Conservation (phyloP, 2,113 vertebrate species). For the Falco punctatus region DNA sequence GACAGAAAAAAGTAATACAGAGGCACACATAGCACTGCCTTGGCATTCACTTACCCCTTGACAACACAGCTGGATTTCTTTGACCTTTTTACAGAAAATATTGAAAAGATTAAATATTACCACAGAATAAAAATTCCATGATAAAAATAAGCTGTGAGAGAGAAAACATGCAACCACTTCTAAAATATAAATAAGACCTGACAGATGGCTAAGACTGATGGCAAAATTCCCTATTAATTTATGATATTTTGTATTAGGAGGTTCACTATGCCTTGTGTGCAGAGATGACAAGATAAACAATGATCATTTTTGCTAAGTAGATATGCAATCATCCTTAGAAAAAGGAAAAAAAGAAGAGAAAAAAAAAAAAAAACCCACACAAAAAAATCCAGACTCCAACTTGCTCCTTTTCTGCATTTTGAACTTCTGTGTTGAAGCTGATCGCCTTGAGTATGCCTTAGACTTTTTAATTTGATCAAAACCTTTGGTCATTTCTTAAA, state of each 20-base stretch:
- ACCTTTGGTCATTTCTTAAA: constrained; percentile 25
- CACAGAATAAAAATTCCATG: not conserved
- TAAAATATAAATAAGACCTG: not conserved
- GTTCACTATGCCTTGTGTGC: not conserved
- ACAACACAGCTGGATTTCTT: constrained; percentile 3
- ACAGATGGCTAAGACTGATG: not conserved
- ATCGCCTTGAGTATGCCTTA: not conserved
- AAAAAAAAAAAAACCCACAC: not conserved
- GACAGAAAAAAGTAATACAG: not conserved
- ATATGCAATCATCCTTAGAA: not conserved
- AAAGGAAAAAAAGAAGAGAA: not conserved
- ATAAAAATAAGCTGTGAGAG: not conserved
- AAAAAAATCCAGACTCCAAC: not conserved
- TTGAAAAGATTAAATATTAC: constrained; percentile 9
- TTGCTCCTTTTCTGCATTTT: not conserved
- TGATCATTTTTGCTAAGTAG: not conserved
- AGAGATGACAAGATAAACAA: constrained; percentile 7
- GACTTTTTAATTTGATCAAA: constrained; percentile 48
- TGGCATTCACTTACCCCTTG: not conserved
- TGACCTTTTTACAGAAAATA: not conserved
- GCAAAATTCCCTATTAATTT: constrained; percentile 26
- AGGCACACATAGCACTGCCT: not conserved
- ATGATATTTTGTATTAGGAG: not conserved
- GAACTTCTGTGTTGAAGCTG: not conserved
- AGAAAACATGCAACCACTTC: not conserved